Base-by-base conservation (phyloP, 2,113 vertebrate genomes). In the Bubalus kerabau region DNA sequence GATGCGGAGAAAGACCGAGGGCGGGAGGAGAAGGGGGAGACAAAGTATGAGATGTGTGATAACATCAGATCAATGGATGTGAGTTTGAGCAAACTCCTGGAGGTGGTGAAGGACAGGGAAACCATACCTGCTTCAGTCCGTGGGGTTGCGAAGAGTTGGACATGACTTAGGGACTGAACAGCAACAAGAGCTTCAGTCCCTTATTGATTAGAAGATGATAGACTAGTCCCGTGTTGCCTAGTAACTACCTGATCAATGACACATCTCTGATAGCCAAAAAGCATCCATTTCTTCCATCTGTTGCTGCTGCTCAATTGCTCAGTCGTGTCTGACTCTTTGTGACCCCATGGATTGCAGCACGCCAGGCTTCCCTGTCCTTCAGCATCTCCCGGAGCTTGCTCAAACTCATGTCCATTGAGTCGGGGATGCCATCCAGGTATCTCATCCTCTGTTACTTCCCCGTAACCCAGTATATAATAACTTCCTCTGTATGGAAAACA, bases 1-100 rank as follows among this genome's bases (percentile, higher is more conserved):
- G 36, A 14, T 24, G 6, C 1, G 0, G 71, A 21, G 6, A 7
- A 76, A 26, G 40, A 43, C 12, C 0, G 23, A 43, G 36, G 71
- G 71, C 3, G 6, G 71, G 12, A 7, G 24, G 21, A 74, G 5
- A 74, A 76, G 21, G 2, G 71, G 12, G 21, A 14, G 36, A 43
- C 11, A 7, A 11, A 40, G 36, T 21, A 24, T 40, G 71, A 74
- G 21, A 43, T 6, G 23, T 14, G 23, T 36, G 36, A 76, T 2
- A 16, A 10, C 71, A 43, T 76, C 71, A 6, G 26, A 21, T 26
- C 71, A 2, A 7, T 43, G 36, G 71, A 26, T 0, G 3, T 40
- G 23, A 43, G 36, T 43, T 43, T 1, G 6, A 26, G 36, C 71
- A 14, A 40, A 26, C 36, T 26, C 71, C 12, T 3, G 71, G 23